Evolutionary conservation across 2,113 vertebrate genomes (phyloP).

Genomic region (Macquaria ambigua): DNA sequence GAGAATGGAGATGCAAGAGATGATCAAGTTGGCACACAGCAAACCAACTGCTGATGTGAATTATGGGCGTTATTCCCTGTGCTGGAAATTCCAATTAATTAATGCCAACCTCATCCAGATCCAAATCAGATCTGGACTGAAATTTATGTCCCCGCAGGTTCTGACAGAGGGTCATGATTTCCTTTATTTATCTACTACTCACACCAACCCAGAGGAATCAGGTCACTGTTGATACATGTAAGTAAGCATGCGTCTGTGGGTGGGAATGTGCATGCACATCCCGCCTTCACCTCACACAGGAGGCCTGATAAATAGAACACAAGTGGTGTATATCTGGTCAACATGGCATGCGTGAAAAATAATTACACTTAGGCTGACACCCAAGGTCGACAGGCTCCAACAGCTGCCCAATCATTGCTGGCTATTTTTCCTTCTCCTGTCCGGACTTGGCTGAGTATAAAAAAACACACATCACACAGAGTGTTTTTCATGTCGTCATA

Average conservation of each 20-base stretch:
- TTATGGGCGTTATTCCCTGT: conserved; percentile 64
- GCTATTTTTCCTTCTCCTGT: conserved; percentile 70
- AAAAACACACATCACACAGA: conserved; percentile 54
- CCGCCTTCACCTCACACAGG: conserved; percentile 26
- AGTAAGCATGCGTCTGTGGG: conserved; percentile 14
- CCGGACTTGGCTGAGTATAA: conserved; percentile 65
- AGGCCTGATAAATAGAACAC: conserved; percentile 70
- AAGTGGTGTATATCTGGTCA: conserved; percentile 71
- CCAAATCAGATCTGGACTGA: conserved; percentile 63
- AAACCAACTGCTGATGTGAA: conserved; percentile 58
- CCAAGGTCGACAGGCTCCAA: conserved; percentile 76
- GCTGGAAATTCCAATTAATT: conserved; percentile 71
- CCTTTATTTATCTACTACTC: conserved; percentile 52
- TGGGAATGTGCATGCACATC: not conserved
- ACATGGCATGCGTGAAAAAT: conserved; percentile 73
- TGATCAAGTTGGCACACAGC: conserved; percentile 50
- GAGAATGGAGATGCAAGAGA: conserved; percentile 28
- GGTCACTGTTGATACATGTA: conserved; percentile 55
- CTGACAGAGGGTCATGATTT: conserved; percentile 44
- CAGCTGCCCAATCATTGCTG: conserved; percentile 68
- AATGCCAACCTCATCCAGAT: conserved; percentile 66
- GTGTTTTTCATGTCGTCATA: conserved; percentile 73
- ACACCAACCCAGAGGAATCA: conserved; percentile 40
- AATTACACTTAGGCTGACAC: conserved; percentile 78
- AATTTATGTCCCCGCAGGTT: conserved; percentile 57